Evolutionary conservation across 2,888 invertebrate genomes (phyloP).

Genomic region (Mythimna impura): DNA sequence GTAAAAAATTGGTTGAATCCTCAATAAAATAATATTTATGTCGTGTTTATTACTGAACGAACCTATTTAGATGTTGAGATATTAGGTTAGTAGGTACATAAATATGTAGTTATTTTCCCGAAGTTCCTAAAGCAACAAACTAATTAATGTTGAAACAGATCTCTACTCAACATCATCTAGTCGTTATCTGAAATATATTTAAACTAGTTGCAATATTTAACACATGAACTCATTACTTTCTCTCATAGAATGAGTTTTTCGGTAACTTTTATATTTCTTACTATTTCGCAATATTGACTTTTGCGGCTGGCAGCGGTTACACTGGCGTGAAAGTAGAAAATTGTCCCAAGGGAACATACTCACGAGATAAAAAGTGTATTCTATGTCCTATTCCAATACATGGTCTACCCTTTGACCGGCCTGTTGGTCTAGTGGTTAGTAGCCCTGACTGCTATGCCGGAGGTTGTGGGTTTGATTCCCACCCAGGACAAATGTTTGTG

Average conservation of each 20-base stretch:
- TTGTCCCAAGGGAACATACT: too few relatives aligned
- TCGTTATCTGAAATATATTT: slow-evolving; percentile 7
- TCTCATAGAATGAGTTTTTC: not conserved
- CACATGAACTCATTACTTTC: not conserved
- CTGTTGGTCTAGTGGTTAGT: too few relatives aligned
- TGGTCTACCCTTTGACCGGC: too few relatives aligned
- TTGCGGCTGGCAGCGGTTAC: too few relatives aligned
- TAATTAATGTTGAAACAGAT: slow-evolving; percentile 35
- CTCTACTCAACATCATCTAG: not conserved
- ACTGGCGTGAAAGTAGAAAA: too few relatives aligned
- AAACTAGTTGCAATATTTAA: not conserved
- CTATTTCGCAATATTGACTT: not conserved
- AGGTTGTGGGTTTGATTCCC: too few relatives aligned
- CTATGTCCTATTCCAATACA: too few relatives aligned
- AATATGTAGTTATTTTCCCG: slow-evolving; percentile 23
- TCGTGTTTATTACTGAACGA: slow-evolving; percentile 7
- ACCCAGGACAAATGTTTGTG: too few relatives aligned
- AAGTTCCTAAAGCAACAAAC: slow-evolving; percentile 19
- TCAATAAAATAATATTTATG: not conserved
- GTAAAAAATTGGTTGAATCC: slow-evolving; percentile 1
- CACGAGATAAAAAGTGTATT: too few relatives aligned
- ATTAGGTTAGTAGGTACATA: not conserved
- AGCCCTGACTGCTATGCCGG: too few relatives aligned
- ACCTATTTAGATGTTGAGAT: not conserved
- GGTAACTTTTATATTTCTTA: not conserved